Evolutionary conservation across 2,797 vertebrate species (phyloP), one percentile per base, ranked within the genome.

Genomic region (Bradypodion ventrale): DNA sequence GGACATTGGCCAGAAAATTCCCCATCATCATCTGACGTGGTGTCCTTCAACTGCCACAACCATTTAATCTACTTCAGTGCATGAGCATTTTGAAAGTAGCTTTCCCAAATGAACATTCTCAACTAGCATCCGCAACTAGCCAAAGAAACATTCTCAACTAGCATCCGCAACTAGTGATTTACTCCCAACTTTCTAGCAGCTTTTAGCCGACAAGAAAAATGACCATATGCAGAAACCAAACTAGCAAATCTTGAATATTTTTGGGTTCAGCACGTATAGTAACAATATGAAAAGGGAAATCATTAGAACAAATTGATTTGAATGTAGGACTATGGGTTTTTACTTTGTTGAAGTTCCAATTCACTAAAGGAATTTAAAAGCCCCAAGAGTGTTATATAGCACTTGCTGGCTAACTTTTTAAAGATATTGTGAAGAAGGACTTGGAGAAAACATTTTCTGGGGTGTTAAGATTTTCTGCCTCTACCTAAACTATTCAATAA

Each of bases 71-170:
- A 79, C 46, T 75, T 80, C 77, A 74, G 70, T 56, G 25, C 25
- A 82, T 32, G 32, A 62, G 23, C 7, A 63, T 90, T 90, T 84
- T 78, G 83, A 83, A 90, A 88, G 85, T 49, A 81, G 63, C 85
- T n/a, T 7, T 82, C 81, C 19, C 73, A 85, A 60, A n/a, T 83
- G 70, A 10, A 87, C 13, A 44, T 9, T 56, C 63, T 69, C 44
- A 49, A 66, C 27, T 65, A 59, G 10, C 29, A 56, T 65, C 4
- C 29, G 76, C 78, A 84, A 84, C 32, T 69, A 40, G 42, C n/a
- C n/a, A 85, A 60, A n/a, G 83, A 70, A 10, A 87, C 13, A 44
- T 9, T 56, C 63, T 69, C 44, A 49, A 66, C 27, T 65, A 59
- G 10, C 29, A 56, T 65, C 4, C 29, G 76, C 78, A 84, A 84